Conservation (phyloP, 2,113 vertebrate genomes). For the Otus sunia region DNA sequence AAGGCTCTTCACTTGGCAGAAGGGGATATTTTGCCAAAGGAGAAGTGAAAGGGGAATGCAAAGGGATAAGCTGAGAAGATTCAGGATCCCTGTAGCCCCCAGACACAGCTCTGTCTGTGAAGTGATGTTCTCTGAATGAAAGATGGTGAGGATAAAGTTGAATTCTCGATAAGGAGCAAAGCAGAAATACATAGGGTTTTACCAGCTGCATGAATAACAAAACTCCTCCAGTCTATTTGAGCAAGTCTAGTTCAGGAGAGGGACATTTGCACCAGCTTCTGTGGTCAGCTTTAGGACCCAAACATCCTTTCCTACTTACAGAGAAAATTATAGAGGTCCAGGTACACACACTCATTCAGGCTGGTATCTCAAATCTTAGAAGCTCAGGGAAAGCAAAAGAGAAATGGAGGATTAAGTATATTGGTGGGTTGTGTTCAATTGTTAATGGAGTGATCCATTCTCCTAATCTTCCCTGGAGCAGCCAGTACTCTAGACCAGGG, state of each 20-base stretch:
- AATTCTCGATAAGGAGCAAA: not conserved
- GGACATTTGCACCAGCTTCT: not conserved
- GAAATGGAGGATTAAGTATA: not conserved
- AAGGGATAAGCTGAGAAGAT: not conserved
- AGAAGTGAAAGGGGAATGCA: not conserved
- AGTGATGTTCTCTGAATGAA: not conserved
- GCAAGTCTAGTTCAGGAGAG: not conserved
- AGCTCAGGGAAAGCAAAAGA: not conserved
- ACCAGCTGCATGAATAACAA: not conserved
- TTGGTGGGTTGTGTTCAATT: not conserved
- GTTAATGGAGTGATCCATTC: not conserved
- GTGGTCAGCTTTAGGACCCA: not conserved
- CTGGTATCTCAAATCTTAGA: not conserved
- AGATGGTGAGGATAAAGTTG: not conserved
- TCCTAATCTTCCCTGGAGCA: not conserved
- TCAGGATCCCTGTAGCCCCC: not conserved
- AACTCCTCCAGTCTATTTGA: not conserved
- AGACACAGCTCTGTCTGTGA: not conserved
- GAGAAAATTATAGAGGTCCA: not conserved
- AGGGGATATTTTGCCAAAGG: not conserved
- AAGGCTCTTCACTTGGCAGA: not conserved
- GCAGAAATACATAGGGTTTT: not conserved
- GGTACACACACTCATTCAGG: not conserved
- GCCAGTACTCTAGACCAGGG: not conserved
- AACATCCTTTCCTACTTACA: not conserved